These are phyloP conservation scores for Sarcophaga bullata DNA, from an alignment of 1,140 invertebrate genomes.

Conservation along the genomic window DNA sequence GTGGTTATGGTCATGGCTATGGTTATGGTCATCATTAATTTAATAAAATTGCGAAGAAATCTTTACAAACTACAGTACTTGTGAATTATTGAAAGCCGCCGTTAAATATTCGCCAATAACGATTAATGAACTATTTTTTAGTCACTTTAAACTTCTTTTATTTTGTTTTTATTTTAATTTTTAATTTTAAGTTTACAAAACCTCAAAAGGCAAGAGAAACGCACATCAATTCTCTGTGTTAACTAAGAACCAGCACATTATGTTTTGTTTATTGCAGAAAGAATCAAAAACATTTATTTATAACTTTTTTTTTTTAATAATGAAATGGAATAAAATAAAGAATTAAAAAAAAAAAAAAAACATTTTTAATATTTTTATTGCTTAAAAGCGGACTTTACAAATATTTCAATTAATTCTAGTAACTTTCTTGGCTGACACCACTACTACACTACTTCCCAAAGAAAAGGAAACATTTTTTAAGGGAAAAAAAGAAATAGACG, in stretches of 20 bases:
- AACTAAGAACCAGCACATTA: not conserved
- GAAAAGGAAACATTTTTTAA: too few species aligned
- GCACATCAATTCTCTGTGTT: not conserved
- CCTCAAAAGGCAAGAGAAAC: not conserved
- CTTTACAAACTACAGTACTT: not conserved
- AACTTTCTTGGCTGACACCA: too few species aligned
- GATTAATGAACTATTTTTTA: conserved; percentile 6
- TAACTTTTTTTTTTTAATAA: not conserved
- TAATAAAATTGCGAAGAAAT: not conserved
- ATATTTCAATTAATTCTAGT: too few species aligned
- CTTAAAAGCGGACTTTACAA: too few species aligned
- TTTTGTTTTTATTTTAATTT: not conserved
- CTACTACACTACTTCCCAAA: too few species aligned
- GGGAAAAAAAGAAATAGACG: too few species aligned
- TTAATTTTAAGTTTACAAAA: not conserved
- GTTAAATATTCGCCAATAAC: not conserved
- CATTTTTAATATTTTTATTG: not conserved
- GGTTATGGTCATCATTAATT: conserved; percentile 43
- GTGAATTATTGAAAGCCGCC: conserved; percentile 23
- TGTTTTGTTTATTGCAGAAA: conserved; percentile 3
- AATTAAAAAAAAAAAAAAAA: not conserved
- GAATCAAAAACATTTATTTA: conserved; percentile 12
- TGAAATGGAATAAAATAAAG: not conserved
- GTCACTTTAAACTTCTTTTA: conserved; percentile 6
- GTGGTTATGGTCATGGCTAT: conserved; percentile 40